phyloP scores from a whole-genome alignment of 2,113 vertebrate species.

The Grus americana region DNA sequence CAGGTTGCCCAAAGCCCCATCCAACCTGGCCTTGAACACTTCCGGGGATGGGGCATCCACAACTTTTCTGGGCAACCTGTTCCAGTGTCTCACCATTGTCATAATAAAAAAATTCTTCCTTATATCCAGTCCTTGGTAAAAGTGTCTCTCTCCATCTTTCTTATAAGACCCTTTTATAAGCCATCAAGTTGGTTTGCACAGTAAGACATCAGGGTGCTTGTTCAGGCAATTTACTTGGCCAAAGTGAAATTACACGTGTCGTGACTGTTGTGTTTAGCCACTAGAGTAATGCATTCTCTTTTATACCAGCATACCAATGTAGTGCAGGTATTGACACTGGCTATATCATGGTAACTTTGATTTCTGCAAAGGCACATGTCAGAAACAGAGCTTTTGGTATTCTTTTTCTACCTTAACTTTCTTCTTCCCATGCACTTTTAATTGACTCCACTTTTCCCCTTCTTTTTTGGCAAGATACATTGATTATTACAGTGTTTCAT shows the following conservation, averaged over 20 bases:
- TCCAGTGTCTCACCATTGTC: not conserved
- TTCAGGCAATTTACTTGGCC: not conserved
- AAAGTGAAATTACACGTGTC: not conserved
- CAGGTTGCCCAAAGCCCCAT: no score
- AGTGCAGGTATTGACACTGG: not conserved
- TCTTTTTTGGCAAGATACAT: not conserved
- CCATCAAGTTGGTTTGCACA: not conserved
- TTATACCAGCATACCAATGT: not conserved
- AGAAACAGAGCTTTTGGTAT: not conserved
- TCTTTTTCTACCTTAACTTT: not conserved
- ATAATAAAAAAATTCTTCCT: not conserved
- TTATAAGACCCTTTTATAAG: not conserved
- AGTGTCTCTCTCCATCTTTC: not conserved
- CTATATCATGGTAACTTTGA: not conserved
- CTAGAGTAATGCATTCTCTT: not conserved
- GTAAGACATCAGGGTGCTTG: not conserved
- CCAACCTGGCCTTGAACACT: not conserved
- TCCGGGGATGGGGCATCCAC: not conserved
- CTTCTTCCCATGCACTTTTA: not conserved
- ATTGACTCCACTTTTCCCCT: not conserved
- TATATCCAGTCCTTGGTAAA: not conserved
- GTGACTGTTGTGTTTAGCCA: not conserved
- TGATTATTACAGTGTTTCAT: not conserved
- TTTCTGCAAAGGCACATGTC: not conserved
- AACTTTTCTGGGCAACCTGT: not conserved